Evolutionary conservation across 2,888 invertebrate genomes (phyloP), one percentile per base, ranked within the genome.

Genomic region (Prenolepis imparis): DNA sequence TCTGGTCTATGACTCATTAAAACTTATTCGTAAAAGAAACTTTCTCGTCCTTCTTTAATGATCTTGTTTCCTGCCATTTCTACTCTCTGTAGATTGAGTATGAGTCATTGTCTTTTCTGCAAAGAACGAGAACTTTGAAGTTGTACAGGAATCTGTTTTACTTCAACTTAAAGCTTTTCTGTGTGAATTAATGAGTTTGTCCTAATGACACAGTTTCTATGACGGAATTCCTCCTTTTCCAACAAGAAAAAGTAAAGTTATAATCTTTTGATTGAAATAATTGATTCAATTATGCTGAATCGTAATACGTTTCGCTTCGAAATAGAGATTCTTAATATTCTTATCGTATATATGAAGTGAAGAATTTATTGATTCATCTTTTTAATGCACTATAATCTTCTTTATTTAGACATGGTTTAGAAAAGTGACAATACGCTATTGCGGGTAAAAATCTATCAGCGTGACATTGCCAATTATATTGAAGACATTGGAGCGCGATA

Each of bases 371-470:
- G 9, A 64, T 0, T 44, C 39, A 6, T 28, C 28, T 66, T 39
- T 44, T 41, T 57, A 57, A 59, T 5, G 0, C 57, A 3, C 11
- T 36, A 6, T 36, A 44, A 59, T 15, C 18, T 52, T 55, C 21
- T 66, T 24, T 55, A 44, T 78, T 70, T 28, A 78, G 32, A 44
- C 8, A 41, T 15, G 9, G 2, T 36, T 78, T 67, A 77, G 39
- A 15, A 59, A 68, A 78, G 59, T 24, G 44, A 59, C 21, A 44
- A 61, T 61, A 18, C 32, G 72, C 74, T 80, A 64, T 57, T 24
- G 52, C 55, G 75, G 83, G 84, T 44, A 77, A 86, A 88, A 90
- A 90, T 90, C 87, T 85, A 86, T 90, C 89, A 83, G 59, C 57
- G 74, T 24, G 32, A 83, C 77, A 89, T 85, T 85, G 83, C 82